These are phyloP conservation scores for Synergus japonicus DNA, from an alignment of 2,888 invertebrate species.

Conservation along the genomic window DNA sequence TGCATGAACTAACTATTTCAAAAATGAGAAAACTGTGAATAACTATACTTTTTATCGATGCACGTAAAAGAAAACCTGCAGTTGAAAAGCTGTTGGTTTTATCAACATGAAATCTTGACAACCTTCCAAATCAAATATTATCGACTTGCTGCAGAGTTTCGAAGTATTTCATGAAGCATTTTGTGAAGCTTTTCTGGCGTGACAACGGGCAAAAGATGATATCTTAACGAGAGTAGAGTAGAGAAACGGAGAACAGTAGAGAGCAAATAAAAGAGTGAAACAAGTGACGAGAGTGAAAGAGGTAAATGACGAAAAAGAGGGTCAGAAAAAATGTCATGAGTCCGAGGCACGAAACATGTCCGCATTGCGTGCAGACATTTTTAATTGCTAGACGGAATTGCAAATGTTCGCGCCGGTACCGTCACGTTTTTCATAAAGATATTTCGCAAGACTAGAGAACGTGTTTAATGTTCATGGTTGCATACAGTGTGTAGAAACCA, in stretches of 20 bases:
- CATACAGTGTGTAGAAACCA: not conserved
- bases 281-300: constrained; percentile 47
- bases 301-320: constrained; percentile 44
- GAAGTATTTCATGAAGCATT: not conserved
- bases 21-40: too few relatives aligned
- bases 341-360: constrained; percentile 56
- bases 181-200: constrained; percentile 52
- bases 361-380: constrained; percentile 67
- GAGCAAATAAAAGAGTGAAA: constrained; percentile 46
- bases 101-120: not conserved
- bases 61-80: too few relatives aligned
- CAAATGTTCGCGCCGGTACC: constrained; percentile 56
- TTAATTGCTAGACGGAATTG: constrained; percentile 64
- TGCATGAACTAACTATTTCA: too few relatives aligned
- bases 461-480: constrained; percentile 8
- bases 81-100: constrained; percentile 15
- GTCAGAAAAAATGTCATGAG: constrained; percentile 58
- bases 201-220: constrained; percentile 63
- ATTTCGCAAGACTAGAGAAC: constrained; percentile 3
- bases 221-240: constrained; percentile 61
- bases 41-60: too few relatives aligned
- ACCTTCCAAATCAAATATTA: constrained; percentile 10
- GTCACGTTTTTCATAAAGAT: constrained; percentile 35
- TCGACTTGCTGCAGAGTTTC: not conserved
- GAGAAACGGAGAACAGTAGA: constrained; percentile 44